Evolutionary conservation across 2,888 invertebrate genomes (phyloP), one percentile per base, ranked within the genome.

Genomic region (Muschampia staudingeri): DNA sequence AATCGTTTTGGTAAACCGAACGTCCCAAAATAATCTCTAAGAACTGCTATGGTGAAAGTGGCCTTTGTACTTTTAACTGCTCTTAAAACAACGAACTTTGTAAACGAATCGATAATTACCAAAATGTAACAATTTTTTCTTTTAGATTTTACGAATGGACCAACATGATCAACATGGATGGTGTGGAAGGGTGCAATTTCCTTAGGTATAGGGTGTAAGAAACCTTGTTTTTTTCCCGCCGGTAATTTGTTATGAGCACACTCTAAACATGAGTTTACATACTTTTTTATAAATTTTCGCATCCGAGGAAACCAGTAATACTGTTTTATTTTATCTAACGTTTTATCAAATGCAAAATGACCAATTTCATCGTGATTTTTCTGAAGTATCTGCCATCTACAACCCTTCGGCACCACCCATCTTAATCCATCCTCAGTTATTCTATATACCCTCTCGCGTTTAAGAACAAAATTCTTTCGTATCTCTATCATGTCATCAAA

Each of bases 81-180:
- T n/a, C 52, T 52, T 52, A 52, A n/a, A 52, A 52, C 52, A 6
- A 52, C 19, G n/a, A 52, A 52, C 19, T 52, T 52, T 52, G 52
- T 52, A 19, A 52, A 52, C 7, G 52, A 52, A 52, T 52, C 52
- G 7, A 52, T n/a, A 52, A 52, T 52, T n/a, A 52, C 52, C n/a
- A 52, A n/a, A 6, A 52, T 52, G 52, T 52, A 52, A 52, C 52
- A 52, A 52, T 52, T 52, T 52, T 52, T 52, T 19, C 34, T 34
- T 73, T 37, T 19, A n/a, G 71, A 42, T 25, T 30, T 44, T 30
- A 70, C 25, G 52, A 52, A 52, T n/a, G 52, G 52, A n/a, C 52
- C 52, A n/a, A 52, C 52, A 52, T 52, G 52, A 52, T 52, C 52
- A n/a, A 52, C 52, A 52, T 52, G 52, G 52, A 52, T 52, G 52